Conservation (phyloP, 2,113 vertebrate genomes). For the Thunnus thynnus region DNA sequence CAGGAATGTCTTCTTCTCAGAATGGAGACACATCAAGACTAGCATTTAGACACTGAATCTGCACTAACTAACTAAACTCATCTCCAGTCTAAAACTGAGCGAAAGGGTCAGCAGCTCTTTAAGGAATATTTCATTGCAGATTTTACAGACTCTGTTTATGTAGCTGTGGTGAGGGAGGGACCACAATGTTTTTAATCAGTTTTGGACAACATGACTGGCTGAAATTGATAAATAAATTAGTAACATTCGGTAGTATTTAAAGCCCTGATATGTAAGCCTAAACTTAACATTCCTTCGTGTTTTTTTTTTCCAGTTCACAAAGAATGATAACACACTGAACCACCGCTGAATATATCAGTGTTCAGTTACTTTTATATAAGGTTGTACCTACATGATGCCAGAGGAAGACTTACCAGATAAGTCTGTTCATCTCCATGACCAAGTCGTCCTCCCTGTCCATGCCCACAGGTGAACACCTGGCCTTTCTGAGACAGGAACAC, state of each 20-base stretch:
- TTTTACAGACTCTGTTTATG: too few species aligned
- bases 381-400: background rate
- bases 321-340: too few species aligned
- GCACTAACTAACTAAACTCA: too few species aligned
- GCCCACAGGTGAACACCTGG: constrained; percentile 96
- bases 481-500: constrained; percentile 98
- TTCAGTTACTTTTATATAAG: background rate
- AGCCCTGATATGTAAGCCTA: background rate
- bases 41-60: background rate
- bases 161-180: constrained; percentile 2
- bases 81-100: too few species aligned
- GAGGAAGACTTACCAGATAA: constrained; percentile 88
- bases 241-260: background rate
- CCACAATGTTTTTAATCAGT: constrained; percentile 12
- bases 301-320: background rate
- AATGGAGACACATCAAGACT: too few species aligned
- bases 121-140: too few species aligned
- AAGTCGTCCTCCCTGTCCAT: constrained; percentile 97
- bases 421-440: constrained; percentile 98
- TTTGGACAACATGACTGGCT: constrained; percentile 5
- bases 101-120: background rate
- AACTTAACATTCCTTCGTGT: background rate
- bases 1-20: too few species aligned
- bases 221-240: background rate
- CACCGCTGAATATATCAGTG: too few species aligned